Evolutionary conservation across 2,888 invertebrate species (phyloP), one percentile per base, ranked within the genome.

Genomic region (Melikaiella ostensackeni): DNA sequence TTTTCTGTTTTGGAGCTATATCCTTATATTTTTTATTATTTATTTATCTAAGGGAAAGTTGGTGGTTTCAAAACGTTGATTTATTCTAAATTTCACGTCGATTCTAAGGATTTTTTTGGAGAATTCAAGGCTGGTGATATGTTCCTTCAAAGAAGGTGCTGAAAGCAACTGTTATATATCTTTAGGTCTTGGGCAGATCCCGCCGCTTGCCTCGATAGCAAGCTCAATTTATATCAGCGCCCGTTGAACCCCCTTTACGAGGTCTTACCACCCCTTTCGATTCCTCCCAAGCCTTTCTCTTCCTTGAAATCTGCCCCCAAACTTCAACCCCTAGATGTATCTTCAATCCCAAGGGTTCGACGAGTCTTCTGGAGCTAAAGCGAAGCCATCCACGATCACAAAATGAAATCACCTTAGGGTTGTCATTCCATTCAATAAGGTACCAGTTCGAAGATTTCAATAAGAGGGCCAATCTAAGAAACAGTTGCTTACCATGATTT

Each of bases 201-300:
- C 83, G 87, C 87, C 90, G 89, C 88, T 91, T 91, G 88, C 87
- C 87, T 88, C 87, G 89, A 90, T 91, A 89, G 90, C 88, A 86
- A 88, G 89, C 89, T 89, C 91, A 90, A 91, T 91, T 91, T 91
- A 91, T 91, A 90, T 91, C 90, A 89, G 87, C 89, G 86, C 86
- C 88, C 84, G 84, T 84, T 89, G 89, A 79, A 84, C 89, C 90
- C 90, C 90, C 88, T 91, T 91, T 91, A 90, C 89, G 89, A 90
- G 88, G 84, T 86, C 85, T 87, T 86, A 83, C 85, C 85, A 79
- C 81, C 84, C 80, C 81, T 80, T n/a, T 79, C 77, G 80, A 79
- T 81, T 80, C 63, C 78, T 77, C 81, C 80, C 78, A 79, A 80
- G 80, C 80, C 82, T 83, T 70, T 82, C 76, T 75, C 79, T 80